phyloP scores from a whole-genome alignment of 2,113 vertebrate genomes.

The Tenebrosternarchus preto region DNA sequence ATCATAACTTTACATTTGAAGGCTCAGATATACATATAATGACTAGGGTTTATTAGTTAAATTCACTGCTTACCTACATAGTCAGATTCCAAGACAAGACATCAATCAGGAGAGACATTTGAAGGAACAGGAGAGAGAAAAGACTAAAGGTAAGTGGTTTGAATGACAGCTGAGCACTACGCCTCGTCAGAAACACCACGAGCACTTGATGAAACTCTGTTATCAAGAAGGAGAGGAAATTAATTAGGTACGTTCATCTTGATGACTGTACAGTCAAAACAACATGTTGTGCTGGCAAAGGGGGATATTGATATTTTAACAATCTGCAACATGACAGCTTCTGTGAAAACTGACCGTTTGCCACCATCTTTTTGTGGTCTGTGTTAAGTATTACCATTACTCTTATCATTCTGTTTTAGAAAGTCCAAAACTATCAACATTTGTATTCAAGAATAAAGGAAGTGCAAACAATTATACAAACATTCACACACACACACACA shows the following conservation, averaged over 20 bases:
- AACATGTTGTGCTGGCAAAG: slow-evolving; percentile 19
- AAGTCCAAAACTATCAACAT: slow-evolving; percentile 7
- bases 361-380: slow-evolving; percentile 9
- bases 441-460: slow-evolving; percentile 3
- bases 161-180: slow-evolving; percentile 37
- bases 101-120: slow-evolving; percentile 18
- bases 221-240: slow-evolving; percentile 48
- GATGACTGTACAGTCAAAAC: slow-evolving; percentile 44
- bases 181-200: slow-evolving; percentile 44
- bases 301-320: slow-evolving; percentile 38
- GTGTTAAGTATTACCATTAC: background rate
- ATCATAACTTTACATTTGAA: background rate
- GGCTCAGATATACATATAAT: background rate
- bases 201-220: slow-evolving; percentile 48
- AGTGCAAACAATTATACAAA: slow-evolving; percentile 22
- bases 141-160: slow-evolving; percentile 38
- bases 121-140: background rate
- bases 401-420: background rate
- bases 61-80: slow-evolving; percentile 12
- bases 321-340: slow-evolving; percentile 35
- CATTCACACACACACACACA: slow-evolving; percentile 12
- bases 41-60: slow-evolving; percentile 5
- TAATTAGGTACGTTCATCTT: slow-evolving; percentile 41
- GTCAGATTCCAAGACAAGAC: slow-evolving; percentile 23
- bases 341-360: slow-evolving; percentile 24